phyloP scores from a whole-genome alignment of 2,113 vertebrate genomes.

The Passer montanus region DNA sequence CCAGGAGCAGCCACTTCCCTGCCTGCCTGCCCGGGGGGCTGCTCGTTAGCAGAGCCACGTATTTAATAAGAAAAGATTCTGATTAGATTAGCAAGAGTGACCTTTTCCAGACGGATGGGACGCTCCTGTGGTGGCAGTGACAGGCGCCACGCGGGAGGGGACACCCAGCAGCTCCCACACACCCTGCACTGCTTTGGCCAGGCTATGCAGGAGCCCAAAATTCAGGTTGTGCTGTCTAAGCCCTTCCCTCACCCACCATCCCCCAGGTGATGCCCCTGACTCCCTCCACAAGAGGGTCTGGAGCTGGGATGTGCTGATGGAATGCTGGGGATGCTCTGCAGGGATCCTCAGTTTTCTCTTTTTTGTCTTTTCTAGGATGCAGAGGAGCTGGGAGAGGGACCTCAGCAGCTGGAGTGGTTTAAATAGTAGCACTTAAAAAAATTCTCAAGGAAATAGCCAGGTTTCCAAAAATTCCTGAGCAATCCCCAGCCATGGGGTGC shows the following conservation, averaged over 20 bases:
- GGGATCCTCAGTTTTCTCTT: accelerated
- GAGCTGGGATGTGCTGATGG: background rate
- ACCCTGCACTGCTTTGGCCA: background rate
- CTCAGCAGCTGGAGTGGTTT: background rate
- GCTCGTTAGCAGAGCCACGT: background rate
- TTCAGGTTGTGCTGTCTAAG: background rate
- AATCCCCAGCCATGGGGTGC: background rate
- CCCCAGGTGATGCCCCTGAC: background rate
- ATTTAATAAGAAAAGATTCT: background rate
- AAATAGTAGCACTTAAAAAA: background rate
- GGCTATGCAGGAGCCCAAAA: background rate
- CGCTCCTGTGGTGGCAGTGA: accelerated
- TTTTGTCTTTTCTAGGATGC: background rate
- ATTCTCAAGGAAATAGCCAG: background rate
- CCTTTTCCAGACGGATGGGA: slow-evolving; percentile 26
- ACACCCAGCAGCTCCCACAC: background rate
- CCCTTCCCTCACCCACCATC: background rate
- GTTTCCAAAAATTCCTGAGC: background rate
- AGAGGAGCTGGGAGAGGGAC: background rate
- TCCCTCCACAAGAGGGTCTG: accelerated
- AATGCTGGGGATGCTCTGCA: background rate
- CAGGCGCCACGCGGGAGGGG: accelerated
- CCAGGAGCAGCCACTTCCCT: background rate
- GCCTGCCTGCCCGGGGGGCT: accelerated
- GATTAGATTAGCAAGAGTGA: background rate